These are phyloP conservation scores for Agrypnia vestita DNA, from an alignment of 1,140 invertebrate genomes.

Conservation along the genomic window DNA sequence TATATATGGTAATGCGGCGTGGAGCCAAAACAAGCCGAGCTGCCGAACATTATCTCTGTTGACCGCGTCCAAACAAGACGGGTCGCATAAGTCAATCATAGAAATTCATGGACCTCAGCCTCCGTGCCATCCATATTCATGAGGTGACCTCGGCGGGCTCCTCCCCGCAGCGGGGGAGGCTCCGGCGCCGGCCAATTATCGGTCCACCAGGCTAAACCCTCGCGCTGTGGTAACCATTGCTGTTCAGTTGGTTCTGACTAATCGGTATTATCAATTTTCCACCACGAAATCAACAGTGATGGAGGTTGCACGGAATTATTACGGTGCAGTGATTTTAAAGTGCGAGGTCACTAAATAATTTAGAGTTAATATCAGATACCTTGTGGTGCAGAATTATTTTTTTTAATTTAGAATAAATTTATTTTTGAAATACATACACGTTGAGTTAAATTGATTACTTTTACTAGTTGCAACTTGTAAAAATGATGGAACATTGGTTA, in stretches of 20 bases:
- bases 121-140: constrained; percentile 11
- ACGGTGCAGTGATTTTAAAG: no score
- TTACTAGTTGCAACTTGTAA: no score
- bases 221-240: background rate
- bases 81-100: constrained; percentile 15
- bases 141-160: constrained; percentile 15
- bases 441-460: no score
- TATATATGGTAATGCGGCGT: no score
- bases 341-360: no score
- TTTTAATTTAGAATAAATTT: no score
- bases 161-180: background rate
- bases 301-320: no score
- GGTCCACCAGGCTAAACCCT: background rate
- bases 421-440: no score
- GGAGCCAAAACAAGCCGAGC: no score
- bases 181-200: background rate
- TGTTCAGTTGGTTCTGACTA: background rate
- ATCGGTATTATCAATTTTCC: constrained; percentile 7
- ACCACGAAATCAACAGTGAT: background rate
- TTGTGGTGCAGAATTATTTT: no score
- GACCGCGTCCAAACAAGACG: constrained; percentile 2
- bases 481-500: no score
- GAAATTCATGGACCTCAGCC: constrained; percentile 15
- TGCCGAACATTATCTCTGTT: background rate
- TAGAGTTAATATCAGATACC: no score